phyloP scores from a whole-genome alignment of 2,888 invertebrate species.

The Athalia cordata region DNA sequence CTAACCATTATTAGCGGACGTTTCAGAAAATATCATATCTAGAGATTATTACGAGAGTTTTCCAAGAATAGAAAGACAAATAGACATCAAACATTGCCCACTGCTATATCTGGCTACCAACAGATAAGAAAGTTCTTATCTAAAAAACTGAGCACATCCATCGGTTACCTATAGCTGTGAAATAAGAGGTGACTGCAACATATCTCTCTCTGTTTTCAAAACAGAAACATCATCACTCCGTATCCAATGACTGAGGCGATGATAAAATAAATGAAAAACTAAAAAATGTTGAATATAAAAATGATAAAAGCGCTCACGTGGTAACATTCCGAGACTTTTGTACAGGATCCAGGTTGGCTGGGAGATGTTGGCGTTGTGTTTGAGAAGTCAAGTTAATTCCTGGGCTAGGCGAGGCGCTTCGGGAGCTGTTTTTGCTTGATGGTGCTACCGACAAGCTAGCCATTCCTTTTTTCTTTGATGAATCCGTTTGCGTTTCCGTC shows the following conservation, averaged over 20 bases:
- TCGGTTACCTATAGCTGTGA: too few relatives aligned
- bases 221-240: too few relatives aligned
- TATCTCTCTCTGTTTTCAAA: too few relatives aligned
- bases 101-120: not conserved
- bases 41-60: not conserved
- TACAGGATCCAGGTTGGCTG: constrained; percentile 63
- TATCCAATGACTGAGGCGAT: too few relatives aligned
- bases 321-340: constrained; percentile 69
- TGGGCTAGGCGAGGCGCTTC: constrained; percentile 70
- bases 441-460: constrained; percentile 70
- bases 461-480: constrained; percentile 63
- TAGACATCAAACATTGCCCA: not conserved
- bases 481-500: too few relatives aligned
- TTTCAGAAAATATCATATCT: not conserved
- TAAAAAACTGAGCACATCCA: not conserved
- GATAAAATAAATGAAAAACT: not conserved
- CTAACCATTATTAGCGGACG: not conserved
- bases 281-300: not conserved
- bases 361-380: constrained; percentile 57
- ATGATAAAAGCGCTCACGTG: constrained; percentile 60
- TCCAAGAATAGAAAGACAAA: not conserved
- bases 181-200: too few relatives aligned
- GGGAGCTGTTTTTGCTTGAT: constrained; percentile 70
- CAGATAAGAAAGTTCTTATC: not conserved
- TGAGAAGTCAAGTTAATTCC: constrained; percentile 59